These are phyloP conservation scores for Periophthalmus magnuspinnatus DNA, from an alignment of 2,797 vertebrate species.

Conservation along the genomic window DNA sequence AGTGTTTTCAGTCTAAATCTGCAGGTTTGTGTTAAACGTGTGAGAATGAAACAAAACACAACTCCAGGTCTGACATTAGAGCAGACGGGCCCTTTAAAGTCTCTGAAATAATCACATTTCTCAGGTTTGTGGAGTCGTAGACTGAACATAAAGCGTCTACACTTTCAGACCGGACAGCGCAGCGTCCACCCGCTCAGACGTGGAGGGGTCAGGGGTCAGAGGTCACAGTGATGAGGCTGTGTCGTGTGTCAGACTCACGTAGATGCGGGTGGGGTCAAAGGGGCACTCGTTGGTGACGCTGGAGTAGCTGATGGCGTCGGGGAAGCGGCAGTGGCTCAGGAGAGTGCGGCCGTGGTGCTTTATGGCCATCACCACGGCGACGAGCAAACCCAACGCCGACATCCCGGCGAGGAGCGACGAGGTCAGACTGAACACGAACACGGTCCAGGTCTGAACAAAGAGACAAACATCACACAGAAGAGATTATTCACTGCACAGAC, in stretches of 20 bases:
- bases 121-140: not conserved
- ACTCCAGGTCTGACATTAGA: too few relatives aligned
- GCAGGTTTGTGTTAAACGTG: too few relatives aligned
- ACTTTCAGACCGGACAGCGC: not conserved
- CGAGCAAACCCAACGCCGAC: slow-evolving; percentile 77
- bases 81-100: too few relatives aligned
- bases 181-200: not conserved
- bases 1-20: too few relatives aligned
- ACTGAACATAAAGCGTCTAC: too few relatives aligned
- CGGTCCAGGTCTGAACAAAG: slow-evolving; percentile 76
- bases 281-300: slow-evolving; percentile 82
- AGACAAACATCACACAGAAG: too few relatives aligned
- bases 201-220: slow-evolving; percentile 27
- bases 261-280: slow-evolving; percentile 89
- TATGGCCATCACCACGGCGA: slow-evolving; percentile 80
- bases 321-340: slow-evolving; percentile 79
- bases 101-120: too few relatives aligned
- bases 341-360: slow-evolving; percentile 78
- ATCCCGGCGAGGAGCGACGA: slow-evolving; percentile 77
- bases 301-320: slow-evolving; percentile 62
- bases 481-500: too few relatives aligned
- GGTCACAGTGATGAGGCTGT: slow-evolving; percentile 19
- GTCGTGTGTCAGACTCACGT: slow-evolving; percentile 77
- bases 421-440: slow-evolving; percentile 75
- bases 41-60: too few relatives aligned